Conservation (phyloP, 37 sponge, comb jelly and placozoan genomes). For the Beroe forskalii region DNA sequence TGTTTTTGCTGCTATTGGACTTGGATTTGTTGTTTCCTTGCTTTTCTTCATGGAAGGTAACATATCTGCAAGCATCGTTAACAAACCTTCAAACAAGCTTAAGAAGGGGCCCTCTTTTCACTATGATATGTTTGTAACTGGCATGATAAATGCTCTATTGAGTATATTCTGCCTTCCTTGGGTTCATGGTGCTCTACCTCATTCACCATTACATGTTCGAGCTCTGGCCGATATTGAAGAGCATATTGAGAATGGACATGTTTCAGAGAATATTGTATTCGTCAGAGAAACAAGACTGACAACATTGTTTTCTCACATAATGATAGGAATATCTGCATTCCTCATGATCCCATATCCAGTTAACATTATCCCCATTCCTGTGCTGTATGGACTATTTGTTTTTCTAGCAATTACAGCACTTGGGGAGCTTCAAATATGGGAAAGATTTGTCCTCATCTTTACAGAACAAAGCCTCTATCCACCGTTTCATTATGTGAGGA, state of each 20-base stretch:
- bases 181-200: slow-evolving; percentile 55
- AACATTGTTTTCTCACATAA: slow-evolving; percentile 43
- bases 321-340: slow-evolving; percentile 48
- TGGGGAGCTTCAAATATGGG: slow-evolving; percentile 50
- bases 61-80: slow-evolving; percentile 62
- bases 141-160: slow-evolving; percentile 21
- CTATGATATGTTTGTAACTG: slow-evolving; percentile 59
- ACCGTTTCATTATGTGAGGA: slow-evolving; percentile 64
- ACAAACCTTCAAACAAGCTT: slow-evolving; percentile 56
- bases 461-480: slow-evolving; percentile 66
- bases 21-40: slow-evolving; percentile 64
- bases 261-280: slow-evolving; percentile 28
- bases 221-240: slow-evolving; percentile 61
- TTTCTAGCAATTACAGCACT: slow-evolving; percentile 30
- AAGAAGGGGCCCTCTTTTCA: slow-evolving; percentile 50
- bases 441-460: slow-evolving; percentile 58
- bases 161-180: slow-evolving; percentile 54
- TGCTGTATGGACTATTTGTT: slow-evolving; percentile 56
- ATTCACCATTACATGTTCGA: slow-evolving; percentile 47
- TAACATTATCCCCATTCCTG: slow-evolving; percentile 46
- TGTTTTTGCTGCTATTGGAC: slow-evolving; percentile 53
- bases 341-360: slow-evolving; percentile 62
- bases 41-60: slow-evolving; percentile 66
- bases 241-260: slow-evolving; percentile 58
- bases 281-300: slow-evolving; percentile 64